Conservation (phyloP, 2,113 vertebrate species). For the Corythornis madagascariensis region DNA sequence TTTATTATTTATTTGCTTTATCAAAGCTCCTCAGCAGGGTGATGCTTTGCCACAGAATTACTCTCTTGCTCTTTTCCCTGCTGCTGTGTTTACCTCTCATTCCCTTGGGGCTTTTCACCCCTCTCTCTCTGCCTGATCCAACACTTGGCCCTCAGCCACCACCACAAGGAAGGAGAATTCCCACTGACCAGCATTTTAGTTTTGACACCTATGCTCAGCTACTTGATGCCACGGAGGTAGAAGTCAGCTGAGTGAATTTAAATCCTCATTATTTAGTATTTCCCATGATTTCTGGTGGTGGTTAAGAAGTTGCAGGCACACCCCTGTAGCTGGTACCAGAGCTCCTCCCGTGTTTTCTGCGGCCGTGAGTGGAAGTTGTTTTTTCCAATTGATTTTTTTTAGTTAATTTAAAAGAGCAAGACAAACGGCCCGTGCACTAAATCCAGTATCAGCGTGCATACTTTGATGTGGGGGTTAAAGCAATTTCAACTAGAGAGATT, state of each 20-base stretch:
- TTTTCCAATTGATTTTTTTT: slow-evolving; percentile 81
- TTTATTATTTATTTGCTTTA: neutral
- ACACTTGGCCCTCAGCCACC: neutral
- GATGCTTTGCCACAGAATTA: neutral
- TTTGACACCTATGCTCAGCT: neutral
- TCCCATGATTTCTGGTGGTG: neutral
- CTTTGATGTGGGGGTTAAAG: slow-evolving; percentile 82
- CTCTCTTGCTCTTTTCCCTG: neutral
- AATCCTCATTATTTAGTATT: neutral
- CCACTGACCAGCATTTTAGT: neutral
- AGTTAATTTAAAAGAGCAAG: slow-evolving; percentile 82
- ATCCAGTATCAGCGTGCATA: slow-evolving; percentile 71
- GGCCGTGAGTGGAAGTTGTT: slow-evolving; percentile 70
- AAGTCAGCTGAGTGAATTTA: neutral
- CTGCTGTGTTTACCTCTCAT: neutral
- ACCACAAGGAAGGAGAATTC: neutral
- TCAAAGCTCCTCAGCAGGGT: neutral
- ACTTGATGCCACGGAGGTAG: neutral
- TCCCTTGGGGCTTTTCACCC: neutral
- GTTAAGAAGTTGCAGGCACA: neutral
- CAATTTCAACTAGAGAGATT: slow-evolving; percentile 83
- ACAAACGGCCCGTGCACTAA: slow-evolving; percentile 72
- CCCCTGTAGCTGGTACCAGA: slow-evolving; percentile 1
- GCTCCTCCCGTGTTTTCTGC: slow-evolving; percentile 61
- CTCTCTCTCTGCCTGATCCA: neutral